Evolutionary conservation across 2,113 vertebrate species (phyloP).

Genomic region (Hylia prasina): DNA sequence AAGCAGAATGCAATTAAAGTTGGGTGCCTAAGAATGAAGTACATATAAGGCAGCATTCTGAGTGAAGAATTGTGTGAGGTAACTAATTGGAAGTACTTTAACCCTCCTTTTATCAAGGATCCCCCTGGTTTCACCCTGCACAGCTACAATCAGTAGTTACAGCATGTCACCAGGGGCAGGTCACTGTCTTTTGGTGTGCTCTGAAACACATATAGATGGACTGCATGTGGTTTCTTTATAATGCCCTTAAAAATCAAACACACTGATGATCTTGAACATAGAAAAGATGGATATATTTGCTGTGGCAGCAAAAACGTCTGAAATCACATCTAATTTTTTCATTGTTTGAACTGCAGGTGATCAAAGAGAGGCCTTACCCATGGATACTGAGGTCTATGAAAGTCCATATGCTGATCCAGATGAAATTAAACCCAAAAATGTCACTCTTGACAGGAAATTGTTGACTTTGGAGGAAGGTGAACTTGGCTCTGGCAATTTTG

Average conservation of each 20-base stretch:
- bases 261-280: background rate
- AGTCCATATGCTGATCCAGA: conserved; percentile 96
- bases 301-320: background rate
- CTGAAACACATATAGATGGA: background rate
- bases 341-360: conserved; percentile 19
- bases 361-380: conserved; percentile 83
- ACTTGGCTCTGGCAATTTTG: conserved; percentile 96
- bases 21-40: background rate
- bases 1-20: background rate
- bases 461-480: conserved; percentile 88
- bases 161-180: background rate
- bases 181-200: background rate
- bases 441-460: conserved; percentile 79
- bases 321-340: background rate
- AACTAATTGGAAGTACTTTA: background rate
- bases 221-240: background rate
- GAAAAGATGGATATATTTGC: background rate
- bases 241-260: background rate
- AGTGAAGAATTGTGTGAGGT: background rate
- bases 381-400: conserved; percentile 93
- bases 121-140: background rate
- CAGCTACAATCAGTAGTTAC: background rate
- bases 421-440: conserved; percentile 86
- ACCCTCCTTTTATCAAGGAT: background rate
- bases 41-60: background rate